phyloP scores from a whole-genome alignment of 1,140 invertebrate species.

The Bacillus rossius region DNA sequence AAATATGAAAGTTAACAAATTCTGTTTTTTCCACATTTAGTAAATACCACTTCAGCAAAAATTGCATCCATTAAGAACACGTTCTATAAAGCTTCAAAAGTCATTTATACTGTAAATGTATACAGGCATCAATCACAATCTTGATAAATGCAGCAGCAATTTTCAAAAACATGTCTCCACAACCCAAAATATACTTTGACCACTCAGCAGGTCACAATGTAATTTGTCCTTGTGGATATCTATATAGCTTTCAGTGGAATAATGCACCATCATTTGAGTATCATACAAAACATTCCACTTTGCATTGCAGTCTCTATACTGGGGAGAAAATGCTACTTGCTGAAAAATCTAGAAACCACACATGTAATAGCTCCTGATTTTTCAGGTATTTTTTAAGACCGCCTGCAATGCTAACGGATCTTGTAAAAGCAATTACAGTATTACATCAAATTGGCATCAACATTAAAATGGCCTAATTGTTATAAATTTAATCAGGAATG shows the following conservation, averaged over 20 bases:
- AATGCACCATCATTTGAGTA: conserved; percentile 25
- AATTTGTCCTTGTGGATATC: conserved; percentile 9
- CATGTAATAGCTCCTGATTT: conserved; percentile 14
- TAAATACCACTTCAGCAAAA: conserved; percentile 22
- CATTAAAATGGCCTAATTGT: conserved; percentile 23
- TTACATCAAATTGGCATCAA: conserved; percentile 12
- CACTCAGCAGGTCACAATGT: conserved; percentile 12
- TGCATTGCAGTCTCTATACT: conserved; percentile 18
- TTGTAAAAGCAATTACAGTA: conserved; percentile 20
- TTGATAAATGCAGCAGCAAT: conserved; percentile 21
- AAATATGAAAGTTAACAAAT: conserved; percentile 23
- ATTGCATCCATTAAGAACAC: conserved; percentile 20
- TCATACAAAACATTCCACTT: conserved; percentile 24
- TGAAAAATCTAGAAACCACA: conserved; percentile 14
- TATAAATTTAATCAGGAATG: conserved; percentile 23
- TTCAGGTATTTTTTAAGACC: conserved; percentile 18
- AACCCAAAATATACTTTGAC: conserved; percentile 22
- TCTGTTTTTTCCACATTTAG: conserved; percentile 19
- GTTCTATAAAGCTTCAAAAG: conserved; percentile 24
- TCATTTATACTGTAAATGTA: conserved; percentile 18
- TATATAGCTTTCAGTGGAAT: conserved; percentile 21
- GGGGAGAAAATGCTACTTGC: conserved; percentile 18
- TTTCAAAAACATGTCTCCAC: conserved; percentile 24
- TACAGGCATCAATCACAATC: conserved; percentile 25
- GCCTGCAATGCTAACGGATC: conserved; percentile 22